Evolutionary conservation across 2,797 vertebrate species (phyloP).

Genomic region (Ptychadena robeensis): DNA sequence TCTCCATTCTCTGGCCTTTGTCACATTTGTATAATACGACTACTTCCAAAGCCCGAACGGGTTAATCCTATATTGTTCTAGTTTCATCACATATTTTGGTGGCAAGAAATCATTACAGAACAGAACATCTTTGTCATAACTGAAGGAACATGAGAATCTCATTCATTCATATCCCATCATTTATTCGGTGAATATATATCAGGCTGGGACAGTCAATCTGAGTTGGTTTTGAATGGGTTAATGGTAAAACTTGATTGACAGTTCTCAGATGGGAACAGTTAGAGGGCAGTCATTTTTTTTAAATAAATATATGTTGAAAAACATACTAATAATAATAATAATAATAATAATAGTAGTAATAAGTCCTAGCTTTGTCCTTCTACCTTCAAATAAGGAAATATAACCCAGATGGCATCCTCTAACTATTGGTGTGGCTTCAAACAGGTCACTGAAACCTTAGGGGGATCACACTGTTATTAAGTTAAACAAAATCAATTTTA

Average conservation of each 20-base stretch:
- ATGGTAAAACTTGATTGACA: too few species aligned
- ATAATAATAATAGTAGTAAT: too few species aligned
- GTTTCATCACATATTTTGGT: too few species aligned
- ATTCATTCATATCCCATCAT: neutral
- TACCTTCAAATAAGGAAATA: neutral
- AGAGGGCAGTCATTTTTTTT: too few species aligned
- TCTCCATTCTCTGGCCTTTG: neutral
- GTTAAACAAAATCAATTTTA: constrained; percentile 62
- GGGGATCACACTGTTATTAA: constrained; percentile 54
- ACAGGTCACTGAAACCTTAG: constrained; percentile 47
- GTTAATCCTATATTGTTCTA: too few species aligned
- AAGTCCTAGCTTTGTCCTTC: neutral
- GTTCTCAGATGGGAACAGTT: too few species aligned
- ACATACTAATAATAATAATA: too few species aligned
- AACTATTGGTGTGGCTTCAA: constrained; percentile 3
- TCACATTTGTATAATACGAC: neutral
- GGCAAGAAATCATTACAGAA: neutral
- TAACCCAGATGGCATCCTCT: constrained; percentile 1
- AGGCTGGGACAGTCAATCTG: too few species aligned
- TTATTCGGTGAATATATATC: too few species aligned
- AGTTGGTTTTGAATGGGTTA: neutral
- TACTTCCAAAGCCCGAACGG: neutral
- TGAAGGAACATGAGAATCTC: neutral
- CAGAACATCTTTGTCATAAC: neutral
- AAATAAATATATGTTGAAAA: too few species aligned